Conservation (phyloP, 2,888 invertebrate species). For the Amblyjoppa fuscipennis region DNA sequence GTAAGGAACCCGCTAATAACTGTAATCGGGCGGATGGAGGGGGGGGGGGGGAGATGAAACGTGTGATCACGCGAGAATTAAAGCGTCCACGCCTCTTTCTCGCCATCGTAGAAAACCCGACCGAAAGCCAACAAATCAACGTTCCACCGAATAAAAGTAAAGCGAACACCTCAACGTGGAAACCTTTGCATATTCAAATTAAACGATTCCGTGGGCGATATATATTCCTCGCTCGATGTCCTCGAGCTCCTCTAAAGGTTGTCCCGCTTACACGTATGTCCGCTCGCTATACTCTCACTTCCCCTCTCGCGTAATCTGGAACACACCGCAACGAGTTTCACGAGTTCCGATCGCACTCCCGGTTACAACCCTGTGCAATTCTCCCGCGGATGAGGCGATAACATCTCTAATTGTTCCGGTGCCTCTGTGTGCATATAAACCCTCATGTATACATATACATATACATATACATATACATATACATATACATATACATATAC, state of each 20-base stretch:
- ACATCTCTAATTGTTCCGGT: conserved; percentile 78
- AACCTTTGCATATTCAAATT: conserved; percentile 49
- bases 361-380: conserved; percentile 54
- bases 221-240: conserved; percentile 49
- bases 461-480: background rate
- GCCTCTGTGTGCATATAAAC: conserved; percentile 15
- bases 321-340: conserved; percentile 49
- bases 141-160: conserved; percentile 40
- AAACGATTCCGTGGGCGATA: conserved; percentile 52
- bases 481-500: background rate
- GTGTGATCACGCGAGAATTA: conserved; percentile 57
- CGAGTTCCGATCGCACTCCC: conserved; percentile 53
- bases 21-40: conserved; percentile 46
- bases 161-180: conserved; percentile 28
- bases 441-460: background rate
- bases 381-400: conserved; percentile 73
- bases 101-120: conserved; percentile 19
- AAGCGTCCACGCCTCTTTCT: conserved; percentile 46
- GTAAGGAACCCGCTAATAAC: conserved; percentile 64
- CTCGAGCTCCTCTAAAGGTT: conserved; percentile 61
- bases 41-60: conserved; percentile 30
- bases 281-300: background rate
- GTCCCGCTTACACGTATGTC: conserved; percentile 38
- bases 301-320: conserved; percentile 47
- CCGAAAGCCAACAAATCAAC: background rate